Conservation (phyloP, 2,888 invertebrate species). For the Rugalucina vietnamica region DNA sequence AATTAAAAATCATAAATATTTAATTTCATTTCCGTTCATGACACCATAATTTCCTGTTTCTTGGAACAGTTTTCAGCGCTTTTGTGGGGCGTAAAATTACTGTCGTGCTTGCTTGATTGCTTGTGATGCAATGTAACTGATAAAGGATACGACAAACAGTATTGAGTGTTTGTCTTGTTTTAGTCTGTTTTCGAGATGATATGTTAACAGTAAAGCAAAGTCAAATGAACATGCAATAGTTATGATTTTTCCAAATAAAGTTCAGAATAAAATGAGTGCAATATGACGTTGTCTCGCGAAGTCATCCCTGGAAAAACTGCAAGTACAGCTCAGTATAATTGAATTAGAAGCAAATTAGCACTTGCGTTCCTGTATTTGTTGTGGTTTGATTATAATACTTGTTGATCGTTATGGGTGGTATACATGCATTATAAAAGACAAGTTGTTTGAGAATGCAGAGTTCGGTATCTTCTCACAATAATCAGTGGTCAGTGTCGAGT, state of each 20-base stretch:
- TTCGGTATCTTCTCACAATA: not conserved
- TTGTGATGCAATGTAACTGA: too few species aligned
- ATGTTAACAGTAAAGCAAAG: too few species aligned
- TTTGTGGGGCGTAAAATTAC: not conserved
- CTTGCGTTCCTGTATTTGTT: not conserved
- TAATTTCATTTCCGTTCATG: conserved; percentile 59
- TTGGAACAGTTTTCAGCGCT: not conserved
- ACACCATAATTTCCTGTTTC: conserved; percentile 58
- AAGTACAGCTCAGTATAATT: too few species aligned
- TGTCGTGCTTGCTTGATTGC: too few species aligned
- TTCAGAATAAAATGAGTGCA: too few species aligned
- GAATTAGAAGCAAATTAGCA: not conserved
- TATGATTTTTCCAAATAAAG: too few species aligned
- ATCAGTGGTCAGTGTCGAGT: not conserved
- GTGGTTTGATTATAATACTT: not conserved
- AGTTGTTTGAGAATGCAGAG: not conserved
- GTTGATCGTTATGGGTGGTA: not conserved
- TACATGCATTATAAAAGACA: not conserved
- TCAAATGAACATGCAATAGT: too few species aligned
- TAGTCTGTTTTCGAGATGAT: too few species aligned
- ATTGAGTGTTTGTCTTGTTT: too few species aligned
- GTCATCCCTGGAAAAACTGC: too few species aligned
- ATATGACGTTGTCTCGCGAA: too few species aligned
- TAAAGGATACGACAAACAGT: too few species aligned
- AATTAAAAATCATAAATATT: conserved; percentile 64